These are phyloP conservation scores for Phalloptychus januarius DNA, from an alignment of 2,797 vertebrate species.

Conservation along the genomic window DNA sequence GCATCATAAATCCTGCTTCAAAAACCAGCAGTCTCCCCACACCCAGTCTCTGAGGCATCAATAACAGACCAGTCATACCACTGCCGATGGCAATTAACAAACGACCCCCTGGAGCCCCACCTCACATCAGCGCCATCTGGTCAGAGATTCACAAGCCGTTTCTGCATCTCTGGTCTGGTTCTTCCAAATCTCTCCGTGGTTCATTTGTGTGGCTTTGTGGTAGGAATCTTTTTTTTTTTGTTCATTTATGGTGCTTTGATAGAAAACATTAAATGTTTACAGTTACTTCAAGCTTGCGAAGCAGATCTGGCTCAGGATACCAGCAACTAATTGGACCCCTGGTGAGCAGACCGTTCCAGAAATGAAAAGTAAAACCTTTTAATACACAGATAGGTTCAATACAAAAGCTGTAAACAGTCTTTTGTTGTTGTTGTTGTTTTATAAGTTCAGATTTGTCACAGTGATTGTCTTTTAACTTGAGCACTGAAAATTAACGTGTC, in stretches of 20 bases:
- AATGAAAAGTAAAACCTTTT: neutral
- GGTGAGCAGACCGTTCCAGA: neutral
- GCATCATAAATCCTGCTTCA: conserved; percentile 1
- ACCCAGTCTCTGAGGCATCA: neutral
- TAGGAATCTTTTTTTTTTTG: neutral
- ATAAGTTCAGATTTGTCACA: neutral
- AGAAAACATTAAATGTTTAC: neutral
- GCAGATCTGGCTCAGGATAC: neutral
- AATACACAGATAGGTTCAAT: neutral
- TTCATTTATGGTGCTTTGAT: neutral
- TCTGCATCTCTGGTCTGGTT: conserved; percentile 3
- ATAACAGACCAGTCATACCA: neutral
- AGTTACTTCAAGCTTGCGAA: conserved; percentile 5
- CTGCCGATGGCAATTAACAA: conserved; percentile 1
- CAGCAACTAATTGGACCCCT: conserved; percentile 5
- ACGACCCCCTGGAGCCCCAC: conserved; percentile 1
- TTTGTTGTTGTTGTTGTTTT: neutral
- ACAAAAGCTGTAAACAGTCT: neutral
- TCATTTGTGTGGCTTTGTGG: neutral
- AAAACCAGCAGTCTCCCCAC: neutral
- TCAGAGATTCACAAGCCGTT: neutral
- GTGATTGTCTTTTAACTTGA: neutral
- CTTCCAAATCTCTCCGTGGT: neutral
- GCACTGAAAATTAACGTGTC: neutral
- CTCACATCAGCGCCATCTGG: conserved; percentile 8